phyloP scores from a whole-genome alignment of 1,140 invertebrate species.

The Drosophila watanabei region DNA sequence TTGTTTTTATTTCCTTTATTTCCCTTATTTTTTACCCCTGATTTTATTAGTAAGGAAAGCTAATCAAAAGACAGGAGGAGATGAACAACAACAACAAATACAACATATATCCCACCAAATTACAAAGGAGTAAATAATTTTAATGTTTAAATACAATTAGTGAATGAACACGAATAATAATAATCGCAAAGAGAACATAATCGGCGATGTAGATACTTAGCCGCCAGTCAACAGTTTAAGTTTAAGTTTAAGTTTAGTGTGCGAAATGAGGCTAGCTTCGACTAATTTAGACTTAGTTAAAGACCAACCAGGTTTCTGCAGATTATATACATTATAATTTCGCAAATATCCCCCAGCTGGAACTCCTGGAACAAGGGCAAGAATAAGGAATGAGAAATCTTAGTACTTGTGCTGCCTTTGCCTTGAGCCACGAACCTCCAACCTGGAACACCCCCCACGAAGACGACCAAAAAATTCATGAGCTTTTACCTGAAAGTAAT shows the following conservation, averaged over 20 bases:
- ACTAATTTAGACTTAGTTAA: slow-evolving; percentile 66
- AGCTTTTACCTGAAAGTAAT: slow-evolving; percentile 73
- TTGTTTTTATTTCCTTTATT: slow-evolving; percentile 24
- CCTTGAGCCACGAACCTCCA: slow-evolving; percentile 2
- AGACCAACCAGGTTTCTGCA: slow-evolving; percentile 74
- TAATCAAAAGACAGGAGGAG: slow-evolving; percentile 61
- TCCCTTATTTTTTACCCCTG: neutral
- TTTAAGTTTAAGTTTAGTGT: slow-evolving; percentile 45
- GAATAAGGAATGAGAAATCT: neutral
- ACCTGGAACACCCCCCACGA: slow-evolving; percentile 24
- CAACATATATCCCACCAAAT: slow-evolving; percentile 83
- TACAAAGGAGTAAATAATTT: slow-evolving; percentile 67
- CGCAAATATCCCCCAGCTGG: slow-evolving; percentile 23
- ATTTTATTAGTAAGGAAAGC: slow-evolving; percentile 4
- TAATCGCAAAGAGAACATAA: slow-evolving; percentile 29
- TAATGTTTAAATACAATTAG: slow-evolving; percentile 41
- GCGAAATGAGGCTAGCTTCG: slow-evolving; percentile 53
- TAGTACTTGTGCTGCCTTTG: neutral
- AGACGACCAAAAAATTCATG: slow-evolving; percentile 65
- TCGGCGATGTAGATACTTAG: slow-evolving; percentile 6
- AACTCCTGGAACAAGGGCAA: neutral
- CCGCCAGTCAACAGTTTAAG: slow-evolving; percentile 43
- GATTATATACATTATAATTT: slow-evolving; percentile 56
- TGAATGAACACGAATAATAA: slow-evolving; percentile 18
- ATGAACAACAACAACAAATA: slow-evolving; percentile 67